These are phyloP conservation scores for Andrena flavipes DNA, from an alignment of 2,888 invertebrate species.

Conservation along the genomic window DNA sequence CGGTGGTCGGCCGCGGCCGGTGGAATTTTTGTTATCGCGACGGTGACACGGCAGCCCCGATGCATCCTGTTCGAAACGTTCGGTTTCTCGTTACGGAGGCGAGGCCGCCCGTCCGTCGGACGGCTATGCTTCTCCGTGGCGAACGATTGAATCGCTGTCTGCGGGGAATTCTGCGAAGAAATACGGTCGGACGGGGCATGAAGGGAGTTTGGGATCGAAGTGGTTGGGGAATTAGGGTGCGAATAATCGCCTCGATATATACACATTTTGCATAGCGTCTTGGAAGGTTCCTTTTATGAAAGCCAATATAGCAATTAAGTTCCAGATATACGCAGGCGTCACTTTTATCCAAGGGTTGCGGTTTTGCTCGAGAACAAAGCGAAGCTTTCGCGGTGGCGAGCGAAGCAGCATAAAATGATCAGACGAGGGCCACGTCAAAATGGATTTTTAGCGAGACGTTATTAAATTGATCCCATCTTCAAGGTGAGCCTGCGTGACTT, in stretches of 20 bases:
- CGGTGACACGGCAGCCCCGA: constrained; percentile 9
- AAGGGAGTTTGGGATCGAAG: neutral
- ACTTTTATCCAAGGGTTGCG: neutral
- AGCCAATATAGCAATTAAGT: neutral
- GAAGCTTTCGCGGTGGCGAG: neutral
- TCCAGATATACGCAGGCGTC: neutral
- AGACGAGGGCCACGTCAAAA: constrained; percentile 20
- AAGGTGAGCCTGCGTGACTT: constrained; percentile 64
- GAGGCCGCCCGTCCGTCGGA: neutral
- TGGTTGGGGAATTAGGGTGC: neutral
- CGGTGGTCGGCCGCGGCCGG: constrained; percentile 21
- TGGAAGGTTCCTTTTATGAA: neutral
- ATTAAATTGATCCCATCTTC: constrained; percentile 56
- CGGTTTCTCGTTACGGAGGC: neutral
- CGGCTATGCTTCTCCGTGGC: no score
- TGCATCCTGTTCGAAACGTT: neutral
- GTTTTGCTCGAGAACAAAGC: constrained; percentile 25
- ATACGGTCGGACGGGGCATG: neutral
- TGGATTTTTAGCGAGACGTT: constrained; percentile 34
- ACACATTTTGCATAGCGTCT: neutral
- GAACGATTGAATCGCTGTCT: neutral
- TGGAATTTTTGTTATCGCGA: constrained; percentile 36
- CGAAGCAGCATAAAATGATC: constrained; percentile 6
- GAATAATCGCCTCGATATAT: no score
- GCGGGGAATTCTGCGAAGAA: neutral